phyloP scores from a whole-genome alignment of 2,113 vertebrate genomes.

The Chrysochloris asiatica region DNA sequence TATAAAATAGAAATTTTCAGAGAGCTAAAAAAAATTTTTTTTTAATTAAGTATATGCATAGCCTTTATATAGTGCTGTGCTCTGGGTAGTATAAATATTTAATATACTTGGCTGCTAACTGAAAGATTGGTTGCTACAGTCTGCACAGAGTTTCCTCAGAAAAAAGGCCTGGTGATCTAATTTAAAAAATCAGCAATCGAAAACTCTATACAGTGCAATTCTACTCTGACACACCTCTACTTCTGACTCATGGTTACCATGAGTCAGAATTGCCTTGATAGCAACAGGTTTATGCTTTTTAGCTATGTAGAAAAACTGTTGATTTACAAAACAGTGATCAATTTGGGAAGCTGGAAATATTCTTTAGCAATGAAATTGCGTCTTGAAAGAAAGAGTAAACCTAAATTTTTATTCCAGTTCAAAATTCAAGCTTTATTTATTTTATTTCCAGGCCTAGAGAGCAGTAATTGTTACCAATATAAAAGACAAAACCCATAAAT shows the following conservation, averaged over 20 bases:
- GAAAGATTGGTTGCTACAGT: neutral
- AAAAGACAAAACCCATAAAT: slow-evolving; percentile 36
- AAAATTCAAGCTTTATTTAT: slow-evolving; percentile 59
- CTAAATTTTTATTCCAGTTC: slow-evolving; percentile 74
- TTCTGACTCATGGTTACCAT: neutral
- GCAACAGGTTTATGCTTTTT: neutral
- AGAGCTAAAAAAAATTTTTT: neutral
- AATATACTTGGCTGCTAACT: neutral
- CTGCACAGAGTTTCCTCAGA: neutral
- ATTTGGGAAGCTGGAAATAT: slow-evolving; percentile 65
- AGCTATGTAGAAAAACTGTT: slow-evolving; percentile 42
- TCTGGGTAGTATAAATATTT: neutral
- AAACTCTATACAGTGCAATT: neutral
- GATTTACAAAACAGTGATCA: slow-evolving; percentile 67
- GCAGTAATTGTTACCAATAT: slow-evolving; percentile 40
- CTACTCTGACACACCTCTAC: neutral
- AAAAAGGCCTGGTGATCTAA: neutral
- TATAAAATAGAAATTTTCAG: slow-evolving; percentile 56
- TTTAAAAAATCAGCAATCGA: neutral
- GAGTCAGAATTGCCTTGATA: neutral
- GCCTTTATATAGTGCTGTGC: neutral
- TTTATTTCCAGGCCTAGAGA: slow-evolving; percentile 41
- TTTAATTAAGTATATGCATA: neutral
- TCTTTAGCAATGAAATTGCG: slow-evolving; percentile 43
- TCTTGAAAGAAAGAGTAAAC: slow-evolving; percentile 66